These are phyloP conservation scores for Pangasianodon hypophthalmus DNA, from an alignment of 2,113 vertebrate genomes.

Conservation along the genomic window DNA sequence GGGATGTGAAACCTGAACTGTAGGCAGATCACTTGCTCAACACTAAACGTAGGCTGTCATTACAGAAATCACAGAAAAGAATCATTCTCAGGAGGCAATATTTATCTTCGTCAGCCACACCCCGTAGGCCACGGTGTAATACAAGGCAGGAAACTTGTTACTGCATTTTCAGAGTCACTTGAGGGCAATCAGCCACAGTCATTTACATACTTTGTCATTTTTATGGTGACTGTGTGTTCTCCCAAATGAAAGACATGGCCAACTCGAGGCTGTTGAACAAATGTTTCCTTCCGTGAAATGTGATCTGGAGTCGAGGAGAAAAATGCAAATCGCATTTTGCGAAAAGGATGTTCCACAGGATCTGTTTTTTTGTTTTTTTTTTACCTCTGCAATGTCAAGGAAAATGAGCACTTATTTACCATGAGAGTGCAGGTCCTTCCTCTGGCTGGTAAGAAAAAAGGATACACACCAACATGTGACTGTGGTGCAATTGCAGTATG, in stretches of 20 bases:
- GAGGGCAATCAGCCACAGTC: not conserved
- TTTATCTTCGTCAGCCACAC: not conserved
- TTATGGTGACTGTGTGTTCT: not conserved
- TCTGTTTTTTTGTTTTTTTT: not conserved
- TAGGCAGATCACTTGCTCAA: not conserved
- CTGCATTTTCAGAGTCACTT: not conserved
- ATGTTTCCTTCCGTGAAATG: not conserved
- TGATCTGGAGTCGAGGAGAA: not conserved
- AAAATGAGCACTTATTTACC: not conserved
- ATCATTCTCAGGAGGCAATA: not conserved
- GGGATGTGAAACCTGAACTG: not conserved
- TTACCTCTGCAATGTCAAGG: not conserved
- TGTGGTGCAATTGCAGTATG: not conserved
- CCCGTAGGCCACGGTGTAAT: not conserved
- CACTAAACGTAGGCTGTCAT: not conserved
- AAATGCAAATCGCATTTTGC: not conserved
- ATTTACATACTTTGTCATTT: slow-evolving; percentile 26
- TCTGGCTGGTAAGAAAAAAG: not conserved
- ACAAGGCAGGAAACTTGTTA: not conserved
- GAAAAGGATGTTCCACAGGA: not conserved
- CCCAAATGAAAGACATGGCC: slow-evolving; percentile 3
- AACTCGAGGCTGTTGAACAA: not conserved
- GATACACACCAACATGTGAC: not conserved
- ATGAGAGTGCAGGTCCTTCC: not conserved
- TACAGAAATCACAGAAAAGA: not conserved